A percentile compares a stretch with the other conserved stretches of the same genome.
phyloP scores from a whole-genome alignment of 2,113 vertebrate species.

The Dromas ardeola region DNA sequence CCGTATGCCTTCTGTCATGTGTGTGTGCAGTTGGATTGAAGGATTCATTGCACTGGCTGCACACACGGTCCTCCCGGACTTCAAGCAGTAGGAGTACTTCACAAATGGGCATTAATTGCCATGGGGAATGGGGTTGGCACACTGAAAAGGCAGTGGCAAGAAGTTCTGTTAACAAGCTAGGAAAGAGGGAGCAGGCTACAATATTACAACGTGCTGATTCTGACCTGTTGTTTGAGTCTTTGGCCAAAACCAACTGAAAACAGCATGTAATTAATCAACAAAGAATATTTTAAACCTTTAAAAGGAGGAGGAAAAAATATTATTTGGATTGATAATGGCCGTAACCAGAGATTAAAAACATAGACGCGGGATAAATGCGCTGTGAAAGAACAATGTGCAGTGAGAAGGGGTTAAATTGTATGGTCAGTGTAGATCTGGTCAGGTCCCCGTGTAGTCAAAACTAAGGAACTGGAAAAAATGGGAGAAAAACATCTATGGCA shows the following conservation, averaged over 20 bases:
- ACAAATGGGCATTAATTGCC: not conserved
- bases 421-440: not conserved
- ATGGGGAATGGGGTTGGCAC: not conserved
- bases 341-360: not conserved
- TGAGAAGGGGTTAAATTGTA: not conserved
- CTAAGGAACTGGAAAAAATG: not conserved
- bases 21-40: not conserved
- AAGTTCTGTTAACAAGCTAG: not conserved
- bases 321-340: not conserved
- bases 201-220: not conserved
- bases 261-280: not conserved
- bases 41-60: not conserved
- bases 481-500: not conserved
- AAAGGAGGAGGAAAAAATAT: not conserved
- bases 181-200: not conserved
- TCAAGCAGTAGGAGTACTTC: not conserved
- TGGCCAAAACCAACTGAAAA: not conserved
- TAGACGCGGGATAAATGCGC: not conserved
- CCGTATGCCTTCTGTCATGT: not conserved
- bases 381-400: not conserved
- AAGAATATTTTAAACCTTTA: not conserved
- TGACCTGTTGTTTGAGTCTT: not conserved
- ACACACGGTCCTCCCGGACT: accelerated
- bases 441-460: not conserved
- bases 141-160: accelerated